phyloP scores from a whole-genome alignment of 2,888 invertebrate species.

The Scaptodrosophila latifasciaeformis region DNA sequence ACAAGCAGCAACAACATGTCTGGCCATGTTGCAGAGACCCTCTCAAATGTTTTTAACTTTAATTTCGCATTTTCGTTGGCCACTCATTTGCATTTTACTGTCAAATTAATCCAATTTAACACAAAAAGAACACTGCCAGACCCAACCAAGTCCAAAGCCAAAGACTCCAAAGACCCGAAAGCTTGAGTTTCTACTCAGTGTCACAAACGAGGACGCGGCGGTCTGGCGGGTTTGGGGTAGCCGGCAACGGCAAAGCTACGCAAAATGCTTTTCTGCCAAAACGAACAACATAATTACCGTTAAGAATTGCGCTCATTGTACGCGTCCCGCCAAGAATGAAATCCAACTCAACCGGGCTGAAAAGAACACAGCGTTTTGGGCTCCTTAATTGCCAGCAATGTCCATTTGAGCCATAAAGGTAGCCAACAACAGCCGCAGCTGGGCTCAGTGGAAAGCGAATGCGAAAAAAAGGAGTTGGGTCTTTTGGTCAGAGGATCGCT shows the following conservation, averaged over 20 bases:
- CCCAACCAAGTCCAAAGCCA: too few species aligned
- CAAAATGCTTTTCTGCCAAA: slow-evolving; percentile 67
- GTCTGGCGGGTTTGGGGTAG: neutral
- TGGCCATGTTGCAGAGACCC: slow-evolving; percentile 8
- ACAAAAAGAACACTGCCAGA: slow-evolving; percentile 33
- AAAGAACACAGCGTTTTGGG: slow-evolving; percentile 41
- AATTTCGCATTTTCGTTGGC: slow-evolving; percentile 55
- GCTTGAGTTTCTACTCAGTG: too few species aligned
- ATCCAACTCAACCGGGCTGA: slow-evolving; percentile 18
- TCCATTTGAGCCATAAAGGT: slow-evolving; percentile 42
- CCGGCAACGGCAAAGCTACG: slow-evolving; percentile 29
- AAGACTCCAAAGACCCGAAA: slow-evolving; percentile 3
- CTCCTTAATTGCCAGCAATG: slow-evolving; percentile 64
- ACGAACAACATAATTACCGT: slow-evolving; percentile 69
- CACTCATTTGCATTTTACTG: slow-evolving; percentile 67
- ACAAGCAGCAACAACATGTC: slow-evolving; percentile 38
- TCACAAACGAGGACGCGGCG: too few species aligned
- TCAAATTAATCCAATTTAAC: slow-evolving; percentile 68
- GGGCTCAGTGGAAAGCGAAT: slow-evolving; percentile 4
- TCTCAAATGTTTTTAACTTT: slow-evolving; percentile 36
- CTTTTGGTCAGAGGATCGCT: neutral
- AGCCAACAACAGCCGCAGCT: slow-evolving; percentile 18
- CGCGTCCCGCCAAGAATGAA: neutral
- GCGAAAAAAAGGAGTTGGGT: neutral
- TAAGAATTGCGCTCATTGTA: slow-evolving; percentile 57